phyloP scores from a whole-genome alignment of 2,113 vertebrate species.

The Pan troglodytes region NHGRI_mPanTro3-v2.1_pri NC_072404.2:36243001-36243500 shows the following conservation, averaged over 20 bases:
- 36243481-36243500: not conserved
- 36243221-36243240: not conserved
- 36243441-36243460: not conserved
- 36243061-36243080: not conserved
- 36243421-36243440: not conserved
- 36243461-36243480: not conserved
- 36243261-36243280: not conserved
- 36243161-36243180: not conserved
- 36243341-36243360: not conserved
- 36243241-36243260: not conserved
- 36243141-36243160: not conserved
- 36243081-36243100: not conserved
- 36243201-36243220: not conserved
- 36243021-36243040: not conserved
- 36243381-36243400: not conserved
- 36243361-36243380: not conserved
- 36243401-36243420: not conserved
- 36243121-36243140: fast-evolving
- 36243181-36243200: not conserved
- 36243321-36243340: not conserved
- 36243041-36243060: fast-evolving
- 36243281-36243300: not conserved
- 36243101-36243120: not conserved
- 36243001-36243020: fast-evolving
- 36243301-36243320: not conserved